A percentile compares a stretch with the other conserved stretches of the same genome.
These are phyloP conservation scores for Zalophus californianus DNA, from an alignment of 2,797 vertebrate species.

Conservation along the genomic window DNA sequence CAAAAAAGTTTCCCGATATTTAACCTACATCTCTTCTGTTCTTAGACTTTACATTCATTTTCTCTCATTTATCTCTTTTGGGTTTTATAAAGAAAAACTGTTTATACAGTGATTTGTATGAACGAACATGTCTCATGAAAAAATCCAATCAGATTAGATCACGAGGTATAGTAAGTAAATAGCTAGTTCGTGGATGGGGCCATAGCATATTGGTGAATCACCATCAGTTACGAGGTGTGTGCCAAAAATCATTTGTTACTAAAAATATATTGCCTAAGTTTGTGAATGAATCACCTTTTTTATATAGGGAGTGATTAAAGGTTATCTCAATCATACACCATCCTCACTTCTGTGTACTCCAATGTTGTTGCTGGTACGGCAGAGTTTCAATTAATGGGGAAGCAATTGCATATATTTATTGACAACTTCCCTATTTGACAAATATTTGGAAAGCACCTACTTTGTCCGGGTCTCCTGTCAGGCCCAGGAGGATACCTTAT, in stretches of 20 bases:
- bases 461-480: not conserved
- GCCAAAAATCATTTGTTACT: not conserved
- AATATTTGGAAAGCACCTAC: not conserved
- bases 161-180: not conserved
- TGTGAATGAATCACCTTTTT: not conserved
- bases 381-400: not conserved
- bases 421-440: not conserved
- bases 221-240: not conserved
- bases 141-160: not conserved
- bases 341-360: not conserved
- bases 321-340: not conserved
- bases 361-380: fast-evolving
- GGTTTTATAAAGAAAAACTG: not conserved
- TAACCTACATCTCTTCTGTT: constrained; percentile 1
- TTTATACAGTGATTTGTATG: not conserved
- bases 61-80: not conserved
- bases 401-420: not conserved
- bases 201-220: constrained; percentile 17
- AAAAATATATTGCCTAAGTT: not conserved
- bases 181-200: not conserved
- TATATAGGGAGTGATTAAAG: not conserved
- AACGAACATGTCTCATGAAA: not conserved
- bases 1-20: not conserved
- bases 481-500: not conserved
- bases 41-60: not conserved